Evolutionary conservation across 2,113 vertebrate species (phyloP).

Genomic region (Triplophysa tibetana): DNA sequence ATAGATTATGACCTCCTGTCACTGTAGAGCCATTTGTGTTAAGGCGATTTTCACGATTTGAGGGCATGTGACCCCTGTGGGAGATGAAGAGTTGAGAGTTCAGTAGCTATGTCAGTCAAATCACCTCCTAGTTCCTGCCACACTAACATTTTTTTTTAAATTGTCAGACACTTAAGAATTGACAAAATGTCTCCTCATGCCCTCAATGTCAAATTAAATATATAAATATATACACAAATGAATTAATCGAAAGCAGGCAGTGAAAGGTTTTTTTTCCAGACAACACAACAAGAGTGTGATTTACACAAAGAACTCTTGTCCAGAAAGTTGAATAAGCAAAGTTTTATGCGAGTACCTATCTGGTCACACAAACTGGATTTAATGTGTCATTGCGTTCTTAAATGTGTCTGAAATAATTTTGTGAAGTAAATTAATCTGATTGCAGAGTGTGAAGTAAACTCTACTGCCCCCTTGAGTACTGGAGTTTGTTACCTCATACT

Average conservation of each 20-base stretch:
- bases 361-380: no score
- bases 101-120: conserved; percentile 27
- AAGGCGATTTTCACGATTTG: neutral
- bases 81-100: conserved; percentile 24
- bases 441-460: no score
- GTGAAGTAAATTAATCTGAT: no score
- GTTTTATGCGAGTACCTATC: no score
- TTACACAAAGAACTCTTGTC: neutral
- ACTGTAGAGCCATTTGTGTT: neutral
- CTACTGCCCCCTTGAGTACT: no score
- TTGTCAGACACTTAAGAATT: conserved; percentile 76
- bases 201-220: conserved; percentile 62
- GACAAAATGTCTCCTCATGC: conserved; percentile 71
- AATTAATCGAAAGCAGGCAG: conserved; percentile 63
- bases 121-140: conserved; percentile 66
- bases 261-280: conserved; percentile 45
- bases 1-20: conserved; percentile 64
- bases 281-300: conserved; percentile 40
- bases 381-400: no score
- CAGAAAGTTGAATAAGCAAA: no score
- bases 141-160: conserved; percentile 69
- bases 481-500: no score
- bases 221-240: conserved; percentile 63
- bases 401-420: no score
- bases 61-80: conserved; percentile 31